These are phyloP conservation scores for Poecile montanus DNA, from an alignment of 2,797 vertebrate species.

Conservation along the genomic window DNA sequence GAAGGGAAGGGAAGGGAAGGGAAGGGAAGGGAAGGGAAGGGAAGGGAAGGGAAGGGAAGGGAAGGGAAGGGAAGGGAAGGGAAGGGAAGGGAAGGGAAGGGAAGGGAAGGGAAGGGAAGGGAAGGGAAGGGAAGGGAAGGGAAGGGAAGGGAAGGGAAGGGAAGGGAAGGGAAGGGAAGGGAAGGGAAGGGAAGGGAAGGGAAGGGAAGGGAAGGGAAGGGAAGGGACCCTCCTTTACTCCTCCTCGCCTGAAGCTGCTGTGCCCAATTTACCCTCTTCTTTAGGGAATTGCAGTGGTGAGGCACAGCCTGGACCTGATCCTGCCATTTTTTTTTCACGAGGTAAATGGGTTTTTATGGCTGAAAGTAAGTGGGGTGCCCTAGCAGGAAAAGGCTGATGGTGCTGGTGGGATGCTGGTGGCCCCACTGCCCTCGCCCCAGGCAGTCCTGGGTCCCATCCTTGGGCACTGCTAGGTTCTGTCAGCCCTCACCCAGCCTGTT, in stretches of 20 bases:
- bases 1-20: no score
- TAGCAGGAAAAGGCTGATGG: neutral
- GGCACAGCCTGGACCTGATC: neutral
- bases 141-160: no score
- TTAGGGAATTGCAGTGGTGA: neutral
- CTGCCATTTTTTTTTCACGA: neutral
- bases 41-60: no score
- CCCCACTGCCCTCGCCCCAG: neutral
- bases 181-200: neutral
- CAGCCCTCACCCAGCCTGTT: neutral
- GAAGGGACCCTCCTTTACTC: neutral
- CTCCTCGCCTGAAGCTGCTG: neutral
- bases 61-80: no score
- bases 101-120: neutral
- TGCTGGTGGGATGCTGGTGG: neutral
- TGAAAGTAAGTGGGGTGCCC: accelerated
- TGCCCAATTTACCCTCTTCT: neutral
- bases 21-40: no score
- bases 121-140: neutral
- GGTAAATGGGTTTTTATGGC: neutral
- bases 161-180: no score
- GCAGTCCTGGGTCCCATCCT: neutral
- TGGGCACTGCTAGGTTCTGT: neutral
- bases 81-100: no score
- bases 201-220: no score